Conservation (phyloP, 2,113 vertebrate species). For the Carettochelys insculpta region DNA sequence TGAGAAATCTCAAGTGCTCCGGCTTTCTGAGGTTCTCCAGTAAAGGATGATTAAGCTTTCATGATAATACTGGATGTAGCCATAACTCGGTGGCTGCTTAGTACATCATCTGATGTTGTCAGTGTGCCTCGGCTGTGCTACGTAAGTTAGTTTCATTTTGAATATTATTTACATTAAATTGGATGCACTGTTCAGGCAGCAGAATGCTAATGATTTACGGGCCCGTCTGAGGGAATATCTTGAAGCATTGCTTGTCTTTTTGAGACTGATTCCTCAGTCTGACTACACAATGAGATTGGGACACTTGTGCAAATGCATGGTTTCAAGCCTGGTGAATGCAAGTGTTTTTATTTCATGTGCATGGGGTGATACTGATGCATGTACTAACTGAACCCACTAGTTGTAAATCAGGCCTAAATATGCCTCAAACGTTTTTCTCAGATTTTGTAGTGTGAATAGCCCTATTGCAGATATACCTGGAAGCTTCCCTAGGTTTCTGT, state of each 20-base stretch:
- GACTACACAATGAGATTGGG: neutral
- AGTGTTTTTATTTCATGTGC: neutral
- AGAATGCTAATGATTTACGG: neutral
- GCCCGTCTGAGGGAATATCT: neutral
- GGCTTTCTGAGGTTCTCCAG: neutral
- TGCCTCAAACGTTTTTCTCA: neutral
- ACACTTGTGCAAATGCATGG: neutral
- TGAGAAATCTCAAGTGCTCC: neutral
- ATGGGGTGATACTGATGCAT: neutral
- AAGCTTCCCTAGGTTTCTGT: neutral
- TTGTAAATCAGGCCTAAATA: neutral
- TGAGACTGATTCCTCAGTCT: neutral
- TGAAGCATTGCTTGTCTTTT: neutral
- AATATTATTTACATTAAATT: neutral
- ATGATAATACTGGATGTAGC: neutral
- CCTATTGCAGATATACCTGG: neutral
- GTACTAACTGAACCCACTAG: neutral
- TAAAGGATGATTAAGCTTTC: constrained; percentile 10
- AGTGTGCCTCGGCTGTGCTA: neutral
- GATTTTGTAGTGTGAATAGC: neutral
- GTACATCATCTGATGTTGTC: neutral
- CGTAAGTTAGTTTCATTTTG: neutral
- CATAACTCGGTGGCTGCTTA: neutral
- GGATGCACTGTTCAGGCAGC: neutral
- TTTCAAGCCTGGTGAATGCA: neutral